Conservation (phyloP, 2,797 vertebrate genomes). For the Rhabdophis nuchalis region DNA sequence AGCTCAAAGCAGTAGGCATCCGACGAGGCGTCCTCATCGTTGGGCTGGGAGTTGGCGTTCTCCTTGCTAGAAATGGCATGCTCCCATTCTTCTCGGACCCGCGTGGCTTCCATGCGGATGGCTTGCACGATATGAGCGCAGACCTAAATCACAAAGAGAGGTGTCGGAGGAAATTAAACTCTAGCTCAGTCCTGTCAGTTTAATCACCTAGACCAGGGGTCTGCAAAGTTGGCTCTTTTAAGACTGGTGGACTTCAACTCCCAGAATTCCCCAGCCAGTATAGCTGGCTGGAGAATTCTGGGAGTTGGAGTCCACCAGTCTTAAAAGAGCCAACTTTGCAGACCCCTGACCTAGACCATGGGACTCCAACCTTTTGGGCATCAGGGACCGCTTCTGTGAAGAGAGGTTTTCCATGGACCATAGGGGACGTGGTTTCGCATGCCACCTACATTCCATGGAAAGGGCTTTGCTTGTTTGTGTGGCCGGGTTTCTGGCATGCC, state of each 20-base stretch:
- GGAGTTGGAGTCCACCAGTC: too few species aligned
- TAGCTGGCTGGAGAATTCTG: too few species aligned
- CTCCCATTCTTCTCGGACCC: conserved; percentile 98
- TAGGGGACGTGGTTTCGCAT: fast-evolving
- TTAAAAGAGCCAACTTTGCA: too few species aligned
- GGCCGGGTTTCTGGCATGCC: background rate
- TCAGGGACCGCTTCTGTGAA: background rate
- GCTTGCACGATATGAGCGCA: conserved; percentile 98
- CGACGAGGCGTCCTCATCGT: conserved; percentile 91
- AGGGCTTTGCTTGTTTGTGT: background rate
- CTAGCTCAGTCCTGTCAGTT: background rate
- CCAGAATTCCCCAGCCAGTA: too few species aligned
- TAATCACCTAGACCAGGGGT: background rate
- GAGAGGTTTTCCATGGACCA: background rate
- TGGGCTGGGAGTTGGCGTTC: conserved; percentile 98
- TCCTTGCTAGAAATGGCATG: conserved; percentile 99
- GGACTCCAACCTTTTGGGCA: background rate
- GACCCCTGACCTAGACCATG: background rate
- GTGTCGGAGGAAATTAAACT: background rate
- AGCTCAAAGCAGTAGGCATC: conserved; percentile 99
- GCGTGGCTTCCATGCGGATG: conserved; percentile 96
- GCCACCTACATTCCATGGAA: background rate
- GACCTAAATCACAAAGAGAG: conserved; percentile 72
- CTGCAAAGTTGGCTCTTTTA: too few species aligned
- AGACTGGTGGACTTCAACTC: too few species aligned